A percentile compares a stretch with the other conserved stretches of the same genome.
phyloP scores from a whole-genome alignment of 2,797 vertebrate species.

The Oophaga sylvatica region DNA sequence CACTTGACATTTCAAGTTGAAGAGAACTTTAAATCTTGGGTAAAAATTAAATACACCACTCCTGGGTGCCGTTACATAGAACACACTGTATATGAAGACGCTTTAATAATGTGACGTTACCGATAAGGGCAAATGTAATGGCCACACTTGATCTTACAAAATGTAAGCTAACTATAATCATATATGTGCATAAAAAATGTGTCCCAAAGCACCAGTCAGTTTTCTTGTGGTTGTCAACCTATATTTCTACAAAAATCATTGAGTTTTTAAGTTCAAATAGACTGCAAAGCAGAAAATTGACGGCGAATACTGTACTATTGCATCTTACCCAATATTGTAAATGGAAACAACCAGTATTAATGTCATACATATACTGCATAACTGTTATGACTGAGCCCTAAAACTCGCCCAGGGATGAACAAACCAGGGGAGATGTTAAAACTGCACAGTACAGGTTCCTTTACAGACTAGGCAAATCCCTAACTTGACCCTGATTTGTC shows the following conservation, averaged over 20 bases:
- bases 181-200: conserved; percentile 5
- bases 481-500: no score
- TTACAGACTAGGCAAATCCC: no score
- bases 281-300: no score
- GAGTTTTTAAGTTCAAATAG: no score
- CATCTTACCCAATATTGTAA: no score
- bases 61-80: background rate
- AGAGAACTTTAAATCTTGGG: background rate
- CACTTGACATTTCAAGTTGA: conserved; percentile 15
- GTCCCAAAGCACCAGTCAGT: background rate
- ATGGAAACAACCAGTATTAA: no score
- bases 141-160: conserved; percentile 10
- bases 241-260: background rate
- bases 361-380: no score
- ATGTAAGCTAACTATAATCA: conserved; percentile 1
- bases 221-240: background rate
- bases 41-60: conserved; percentile 5
- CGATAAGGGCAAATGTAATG: background rate
- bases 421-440: no score
- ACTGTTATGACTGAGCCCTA: no score
- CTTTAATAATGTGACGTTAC: conserved; percentile 2
- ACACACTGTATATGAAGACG: conserved; percentile 4
- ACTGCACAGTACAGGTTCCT: no score
- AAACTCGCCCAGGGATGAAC: no score
- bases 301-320: no score